Evolutionary conservation across 2,888 invertebrate species (phyloP), one percentile per base, ranked within the genome.

Genomic region (Eupeodes latifasciatus): DNA sequence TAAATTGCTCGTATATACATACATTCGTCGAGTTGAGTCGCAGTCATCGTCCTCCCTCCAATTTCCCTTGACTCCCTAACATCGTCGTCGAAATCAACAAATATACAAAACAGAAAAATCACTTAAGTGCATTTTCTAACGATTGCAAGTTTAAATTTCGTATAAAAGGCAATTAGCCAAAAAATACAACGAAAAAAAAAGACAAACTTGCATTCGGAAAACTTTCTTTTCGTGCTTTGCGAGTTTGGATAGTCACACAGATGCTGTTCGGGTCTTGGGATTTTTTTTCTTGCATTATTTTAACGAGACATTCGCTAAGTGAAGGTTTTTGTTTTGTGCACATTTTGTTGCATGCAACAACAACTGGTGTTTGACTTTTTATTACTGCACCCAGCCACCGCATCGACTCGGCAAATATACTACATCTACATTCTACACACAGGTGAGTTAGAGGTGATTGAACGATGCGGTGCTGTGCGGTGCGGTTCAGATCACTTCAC

Each of bases 151-250:
- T 67, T 10, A 62, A 78, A 55, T 69, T 78, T 82, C 57, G 67
- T 86, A 78, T 67, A 88, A 27, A 27, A 84, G 87, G 84, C 87
- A 88, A 84, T 88, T 88, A 88, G 84, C 87, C 87, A 88, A 88
- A 83, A 87, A 69, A 76, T 59, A 76, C 66, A 62, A 12, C 53
- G 19, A 36, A 51, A 77, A 67, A 71, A 75, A 14, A 49, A 27
- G 6, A 55, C 4, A 62, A 10, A 67, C 67, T 74, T 81, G 78
- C 75, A 76, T 74, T 71, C 61, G 62, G 49, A 77, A 84, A 88
- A 88, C 87, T 88, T 88, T 88, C 87, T 88, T 88, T 88, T 88
- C 87, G 87, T 84, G 84, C 66, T 62, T 77, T 62, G 80, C 80
- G 36, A 87, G 80, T 72, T 77, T 71, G 34, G 57, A 79, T 61